Base-by-base conservation (phyloP, 2,113 vertebrate genomes). In the Sander vitreus region DNA sequence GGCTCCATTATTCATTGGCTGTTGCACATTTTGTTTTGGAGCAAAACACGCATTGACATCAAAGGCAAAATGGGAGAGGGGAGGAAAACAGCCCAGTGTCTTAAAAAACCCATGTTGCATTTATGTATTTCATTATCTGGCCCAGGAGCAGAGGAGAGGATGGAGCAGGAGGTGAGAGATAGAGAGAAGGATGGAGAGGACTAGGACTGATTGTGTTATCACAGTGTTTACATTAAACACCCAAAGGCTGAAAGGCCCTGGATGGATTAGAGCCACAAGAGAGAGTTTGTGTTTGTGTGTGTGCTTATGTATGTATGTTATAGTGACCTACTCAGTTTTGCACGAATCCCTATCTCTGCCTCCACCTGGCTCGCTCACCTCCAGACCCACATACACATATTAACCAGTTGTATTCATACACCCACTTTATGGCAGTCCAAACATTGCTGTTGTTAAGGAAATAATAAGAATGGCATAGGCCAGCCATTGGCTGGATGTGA, bases 81-180 rank as follows among this genome's bases (percentile, higher is more conserved):
- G 72, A 78, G 83, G 86, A 81, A 85, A 85, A 80, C 73, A 81
- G 82, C 71, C 71, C 60, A 72, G 72, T 79, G 60, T 88, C 85
- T 80, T 43, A 83, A 87, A 65, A 70, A 90, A 85, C 48, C 78
- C 80, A 91, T 88, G 85, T 85, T 92, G 86, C 90, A 92, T 91
- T 90, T 86, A 91, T 91, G 86, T 86, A 91, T 91, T 93, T 92
- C 90, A 93, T 93, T 93, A 92, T 88, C 73, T 68, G 72, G 67
- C 59, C 68, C 66, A 80, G 78, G 68, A 85, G 74, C 80, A 55
- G 58, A 54, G 48, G 66, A 85, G 80, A 80, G 21, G 74, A 76
- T 62, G 59, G 62, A 71, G 74, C 47, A 80, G 57, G 51, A 54
- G 67, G 39, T 66, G 59, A 65, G 85, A 55, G 75, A 86, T 70